These are phyloP conservation scores for Glaucidium brasilianum DNA, from an alignment of 2,113 vertebrate species.

Conservation along the genomic window DNA sequence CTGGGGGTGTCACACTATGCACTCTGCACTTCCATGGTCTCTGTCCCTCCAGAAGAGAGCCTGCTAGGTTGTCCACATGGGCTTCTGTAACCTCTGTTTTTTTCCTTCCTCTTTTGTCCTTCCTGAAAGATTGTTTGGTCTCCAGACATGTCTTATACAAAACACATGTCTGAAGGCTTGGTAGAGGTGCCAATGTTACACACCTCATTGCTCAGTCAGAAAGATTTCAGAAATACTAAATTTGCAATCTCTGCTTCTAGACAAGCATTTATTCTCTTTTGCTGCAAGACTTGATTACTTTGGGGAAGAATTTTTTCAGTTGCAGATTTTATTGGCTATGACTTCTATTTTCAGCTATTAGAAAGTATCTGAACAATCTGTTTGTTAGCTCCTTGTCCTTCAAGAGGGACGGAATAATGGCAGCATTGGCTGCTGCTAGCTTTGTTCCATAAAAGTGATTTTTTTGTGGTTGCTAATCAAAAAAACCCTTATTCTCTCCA, in stretches of 20 bases:
- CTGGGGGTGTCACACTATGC: background rate
- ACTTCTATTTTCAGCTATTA: background rate
- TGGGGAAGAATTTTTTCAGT: background rate
- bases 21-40: background rate
- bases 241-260: background rate
- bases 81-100: background rate
- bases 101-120: background rate
- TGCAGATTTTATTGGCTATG: background rate
- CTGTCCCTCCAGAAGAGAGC: background rate
- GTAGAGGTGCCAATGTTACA: background rate
- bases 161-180: background rate
- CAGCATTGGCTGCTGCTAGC: background rate
- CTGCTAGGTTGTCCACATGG: background rate
- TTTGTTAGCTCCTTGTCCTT: constrained; percentile 8
- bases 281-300: background rate
- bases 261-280: background rate
- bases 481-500: background rate
- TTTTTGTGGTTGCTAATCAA: constrained; percentile 2
- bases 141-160: background rate
- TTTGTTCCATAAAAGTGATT: background rate
- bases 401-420: background rate
- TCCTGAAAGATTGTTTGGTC: background rate
- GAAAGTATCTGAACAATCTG: background rate
- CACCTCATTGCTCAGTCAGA: background rate
- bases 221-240: background rate